A percentile compares a stretch with the other conserved stretches of the same genome.
These are phyloP conservation scores for Papilio polyxenes DNA, from an alignment of 1,140 invertebrate genomes.

Conservation along the genomic window DNA sequence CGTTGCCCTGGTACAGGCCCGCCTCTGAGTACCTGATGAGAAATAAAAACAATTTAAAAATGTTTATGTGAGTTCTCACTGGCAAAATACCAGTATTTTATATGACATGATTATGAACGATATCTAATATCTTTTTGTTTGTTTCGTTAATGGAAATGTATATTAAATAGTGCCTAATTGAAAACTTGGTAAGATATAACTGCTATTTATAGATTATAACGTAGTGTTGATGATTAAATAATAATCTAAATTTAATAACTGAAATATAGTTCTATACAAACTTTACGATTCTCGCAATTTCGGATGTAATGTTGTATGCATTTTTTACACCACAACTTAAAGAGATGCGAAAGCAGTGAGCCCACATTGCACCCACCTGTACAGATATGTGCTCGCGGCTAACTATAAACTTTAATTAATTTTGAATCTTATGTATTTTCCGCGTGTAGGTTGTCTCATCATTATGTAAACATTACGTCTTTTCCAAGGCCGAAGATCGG, in stretches of 20 bases:
- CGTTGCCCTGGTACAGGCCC: conserved; percentile 82
- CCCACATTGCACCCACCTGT: not conserved
- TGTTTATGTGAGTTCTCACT: not conserved
- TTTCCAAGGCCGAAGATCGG: not conserved
- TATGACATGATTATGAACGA: no score
- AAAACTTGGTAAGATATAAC: no score
- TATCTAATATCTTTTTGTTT: no score
- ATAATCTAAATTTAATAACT: no score
- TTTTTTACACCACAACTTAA: not conserved
- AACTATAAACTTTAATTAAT: not conserved
- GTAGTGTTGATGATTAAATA: no score
- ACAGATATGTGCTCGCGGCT: not conserved
- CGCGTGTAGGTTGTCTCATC: not conserved
- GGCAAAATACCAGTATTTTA: not conserved
- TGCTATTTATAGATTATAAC: no score
- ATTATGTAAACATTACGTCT: not conserved
- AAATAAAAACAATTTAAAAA: not conserved
- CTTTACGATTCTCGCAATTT: no score
- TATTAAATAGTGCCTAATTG: no score
- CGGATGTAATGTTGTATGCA: not conserved
- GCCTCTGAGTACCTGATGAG: conserved; percentile 83
- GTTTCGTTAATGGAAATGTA: no score
- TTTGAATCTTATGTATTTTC: not conserved
- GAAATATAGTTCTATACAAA: no score
- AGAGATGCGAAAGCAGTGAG: not conserved